Evolutionary conservation across 2,113 vertebrate species (phyloP), one percentile per base, ranked within the genome.

Genomic region (Pterocles gutturalis): DNA sequence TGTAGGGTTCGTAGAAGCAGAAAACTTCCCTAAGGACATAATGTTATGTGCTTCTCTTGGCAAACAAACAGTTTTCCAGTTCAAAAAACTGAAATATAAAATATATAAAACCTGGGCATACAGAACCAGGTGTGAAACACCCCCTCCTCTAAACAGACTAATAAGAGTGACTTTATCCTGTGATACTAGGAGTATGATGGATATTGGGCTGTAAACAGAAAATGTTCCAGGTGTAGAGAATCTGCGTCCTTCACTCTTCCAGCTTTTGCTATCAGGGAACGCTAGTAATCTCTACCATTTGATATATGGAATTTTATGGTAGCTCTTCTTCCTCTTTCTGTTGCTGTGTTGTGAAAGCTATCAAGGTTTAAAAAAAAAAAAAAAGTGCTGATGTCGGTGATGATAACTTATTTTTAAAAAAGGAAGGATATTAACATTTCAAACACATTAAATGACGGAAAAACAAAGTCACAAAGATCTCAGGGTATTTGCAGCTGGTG

Each of bases 391-490:
- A 93, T 82, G 29, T 31, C 55, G 26, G n/a, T 64, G 43, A 55
- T 77, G 25, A 57, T 67, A 81, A 84, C 33, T 86, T 89, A 46
- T 66, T 41, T 41, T 41, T 95, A 13, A n/a, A 75, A 78, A 62
- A 43, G 24, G 17, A 51, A 82, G 31, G n/a, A 45, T 72, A 92
- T 96, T 95, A 97, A 92, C 83, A 95, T 92, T 97, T 96, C 92
- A 96, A 96, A 96, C 61, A 91, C 29, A 43, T 69, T 91, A 89
- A 95, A 94, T 0, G 5, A 85, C 66, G n/a, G 60, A 45, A 87
- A 97, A 97, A 95, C 79, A 94, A 94, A 95, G 60, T 34, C 83
- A 93, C 75, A 86, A 70, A 95, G 36, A 84, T 91, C 80, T 92
- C 80, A 91, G 72, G 75, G 85, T 92, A 93, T 75, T 57, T 17